Conservation (phyloP, 2,888 invertebrate genomes). For the Poecilus cupreus region DNA sequence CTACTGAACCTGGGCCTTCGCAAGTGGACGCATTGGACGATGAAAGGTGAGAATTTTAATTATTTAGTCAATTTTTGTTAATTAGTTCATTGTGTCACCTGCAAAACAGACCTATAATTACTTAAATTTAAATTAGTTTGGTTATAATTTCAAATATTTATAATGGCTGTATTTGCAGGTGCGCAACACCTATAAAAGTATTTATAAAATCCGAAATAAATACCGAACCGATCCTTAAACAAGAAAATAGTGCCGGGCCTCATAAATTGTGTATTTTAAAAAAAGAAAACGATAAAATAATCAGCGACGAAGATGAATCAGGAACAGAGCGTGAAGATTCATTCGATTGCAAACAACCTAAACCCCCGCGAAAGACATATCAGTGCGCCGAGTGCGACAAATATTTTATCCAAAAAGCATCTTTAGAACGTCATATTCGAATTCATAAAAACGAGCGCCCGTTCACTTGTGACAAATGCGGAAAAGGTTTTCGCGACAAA, state of each 20-base stretch:
- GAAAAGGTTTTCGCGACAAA: slow-evolving; percentile 72
- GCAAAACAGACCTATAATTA: slow-evolving; percentile 31
- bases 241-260: slow-evolving; percentile 60
- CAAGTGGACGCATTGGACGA: background rate
- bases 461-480: slow-evolving; percentile 73
- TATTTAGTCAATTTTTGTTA: background rate
- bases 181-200: slow-evolving; percentile 63
- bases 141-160: background rate
- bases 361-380: background rate
- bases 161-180: slow-evolving; percentile 65
- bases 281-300: slow-evolving; percentile 41
- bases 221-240: slow-evolving; percentile 64
- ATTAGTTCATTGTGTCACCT: slow-evolving; percentile 4
- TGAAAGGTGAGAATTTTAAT: slow-evolving; percentile 28
- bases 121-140: background rate
- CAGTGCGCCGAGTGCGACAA: slow-evolving; percentile 74
- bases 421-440: slow-evolving; percentile 73
- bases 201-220: slow-evolving; percentile 65
- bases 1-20: slow-evolving; percentile 40
- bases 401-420: slow-evolving; percentile 74
- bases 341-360: no score
- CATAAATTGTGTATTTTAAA: background rate
- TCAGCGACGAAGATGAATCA: background rate
- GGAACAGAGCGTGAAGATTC: background rate
- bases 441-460: slow-evolving; percentile 69